Conservation (phyloP, 2,113 vertebrate genomes). For the Plecotus auritus region DNA sequence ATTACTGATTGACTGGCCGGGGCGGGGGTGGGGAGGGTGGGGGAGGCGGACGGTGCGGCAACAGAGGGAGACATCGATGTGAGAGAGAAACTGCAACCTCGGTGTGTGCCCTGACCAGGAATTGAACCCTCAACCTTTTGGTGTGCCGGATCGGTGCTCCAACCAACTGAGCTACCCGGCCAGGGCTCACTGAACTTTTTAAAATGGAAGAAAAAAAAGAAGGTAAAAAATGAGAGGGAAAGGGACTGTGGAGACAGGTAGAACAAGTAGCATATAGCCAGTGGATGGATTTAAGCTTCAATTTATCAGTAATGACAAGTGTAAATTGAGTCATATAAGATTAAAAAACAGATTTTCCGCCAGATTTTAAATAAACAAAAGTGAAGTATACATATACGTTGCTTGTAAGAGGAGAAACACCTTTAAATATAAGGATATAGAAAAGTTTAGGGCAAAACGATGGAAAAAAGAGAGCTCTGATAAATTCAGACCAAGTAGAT, state of each 20-base stretch:
- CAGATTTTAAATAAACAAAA: background rate
- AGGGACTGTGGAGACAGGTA: background rate
- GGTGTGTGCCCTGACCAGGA: background rate
- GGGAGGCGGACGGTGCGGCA: too few species aligned
- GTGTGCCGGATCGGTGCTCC: background rate
- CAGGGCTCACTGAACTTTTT: background rate
- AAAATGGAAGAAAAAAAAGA: background rate
- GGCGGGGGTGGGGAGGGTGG: too few species aligned
- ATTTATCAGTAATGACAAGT: background rate
- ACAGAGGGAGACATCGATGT: background rate
- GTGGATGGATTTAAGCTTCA: background rate
- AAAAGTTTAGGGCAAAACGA: background rate
- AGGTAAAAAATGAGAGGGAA: background rate
- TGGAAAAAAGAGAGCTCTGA: background rate
- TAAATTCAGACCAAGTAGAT: slow-evolving; percentile 17
- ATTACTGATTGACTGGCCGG: background rate
- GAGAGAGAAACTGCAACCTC: background rate
- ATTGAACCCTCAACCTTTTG: background rate
- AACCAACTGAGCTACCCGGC: background rate
- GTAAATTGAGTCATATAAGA: background rate
- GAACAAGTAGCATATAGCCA: background rate
- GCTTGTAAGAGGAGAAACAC: background rate
- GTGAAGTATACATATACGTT: background rate
- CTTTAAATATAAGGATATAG: background rate
- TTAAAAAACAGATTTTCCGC: background rate